Conservation (phyloP, 2,113 vertebrate species). For the Anolis sagrei region DNA sequence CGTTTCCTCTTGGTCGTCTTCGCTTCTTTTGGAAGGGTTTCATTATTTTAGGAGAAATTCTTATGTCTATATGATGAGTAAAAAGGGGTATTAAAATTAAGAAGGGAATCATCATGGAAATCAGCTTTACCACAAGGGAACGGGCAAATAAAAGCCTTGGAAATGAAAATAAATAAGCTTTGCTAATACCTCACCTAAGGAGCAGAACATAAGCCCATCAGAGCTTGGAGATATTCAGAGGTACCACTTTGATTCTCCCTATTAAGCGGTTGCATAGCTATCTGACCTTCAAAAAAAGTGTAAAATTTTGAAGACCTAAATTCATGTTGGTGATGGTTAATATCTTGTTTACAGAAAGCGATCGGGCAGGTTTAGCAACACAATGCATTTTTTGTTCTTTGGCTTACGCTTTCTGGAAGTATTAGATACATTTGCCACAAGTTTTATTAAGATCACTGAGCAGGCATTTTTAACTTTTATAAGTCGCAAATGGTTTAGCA, state of each 20-base stretch:
- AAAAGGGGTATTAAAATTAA: slow-evolving; percentile 99
- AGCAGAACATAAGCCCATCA: slow-evolving; percentile 83
- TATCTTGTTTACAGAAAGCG: slow-evolving; percentile 72
- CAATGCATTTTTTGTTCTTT: slow-evolving; percentile 62
- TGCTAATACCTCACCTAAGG: slow-evolving; percentile 98
- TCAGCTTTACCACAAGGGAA: slow-evolving; percentile 96
- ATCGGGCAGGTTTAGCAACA: slow-evolving; percentile 49
- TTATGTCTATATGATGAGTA: slow-evolving; percentile 98
- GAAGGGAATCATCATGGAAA: slow-evolving; percentile 97
- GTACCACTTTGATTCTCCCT: slow-evolving; percentile 85
- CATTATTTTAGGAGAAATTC: slow-evolving; percentile 90
- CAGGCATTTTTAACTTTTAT: slow-evolving; percentile 70
- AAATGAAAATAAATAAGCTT: slow-evolving; percentile 99
- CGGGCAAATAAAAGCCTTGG: slow-evolving; percentile 93
- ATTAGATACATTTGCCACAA: slow-evolving; percentile 75
- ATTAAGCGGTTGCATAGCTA: slow-evolving; percentile 86
- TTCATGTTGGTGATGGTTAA: slow-evolving; percentile 74
- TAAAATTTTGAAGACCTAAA: slow-evolving; percentile 78
- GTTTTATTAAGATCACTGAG: slow-evolving; percentile 76
- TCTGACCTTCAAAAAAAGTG: slow-evolving; percentile 89
- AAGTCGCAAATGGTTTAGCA: slow-evolving; percentile 76
- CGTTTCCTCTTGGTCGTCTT: slow-evolving; percentile 85
- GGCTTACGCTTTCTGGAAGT: slow-evolving; percentile 74
- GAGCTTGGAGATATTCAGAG: slow-evolving; percentile 81
- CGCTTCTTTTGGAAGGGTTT: slow-evolving; percentile 87